Base-by-base conservation (phyloP, 2,797 vertebrate species). In the Basileuterus tristriatus region DNA sequence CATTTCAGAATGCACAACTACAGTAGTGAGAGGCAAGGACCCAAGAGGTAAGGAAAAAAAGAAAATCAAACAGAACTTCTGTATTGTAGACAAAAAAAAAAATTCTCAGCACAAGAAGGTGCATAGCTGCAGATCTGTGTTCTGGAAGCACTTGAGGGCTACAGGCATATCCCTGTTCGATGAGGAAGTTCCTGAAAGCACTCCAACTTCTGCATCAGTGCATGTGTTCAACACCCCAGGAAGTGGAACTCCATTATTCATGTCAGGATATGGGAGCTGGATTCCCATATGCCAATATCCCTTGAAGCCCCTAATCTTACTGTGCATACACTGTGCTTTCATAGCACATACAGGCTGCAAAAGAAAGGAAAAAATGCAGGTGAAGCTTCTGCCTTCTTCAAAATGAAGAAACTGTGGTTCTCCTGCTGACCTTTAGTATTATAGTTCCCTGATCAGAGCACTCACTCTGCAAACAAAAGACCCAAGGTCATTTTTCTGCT, bases 401-500 rank as follows among this genome's bases (percentile, higher is more conserved):
- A 83, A 87, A 80, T 80, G 53, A 75, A 89, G 68, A 77, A 89
- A 92, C 43, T 43, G 9, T 80, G 18, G 20, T 72, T 74, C 46
- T 95, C 68, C 69, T 75, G 53, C 46, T 85, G 49, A 91, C 72
- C 85, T 91, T 83, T 62, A n/a, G 13, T 88, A 71, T 87, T 91
- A 68, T 3, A 83, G 62, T 64, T 93, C 29, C 46, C n/a, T 81
- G 43, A 86, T 89, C 72, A 89, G 76, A 80, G 41, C 15, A 71
- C 18, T 92, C 2, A 2, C 46, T 87, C 75, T 53, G 68, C 82
- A 94, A 94, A 94, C 71, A 85, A 49, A 74, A 93, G 71, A 83
- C 41, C 46, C 60, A 79, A 87, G 78, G 87, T 92, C 68, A 74
- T 91, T 93, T 85, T 92, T 94, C 60, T 85, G 67, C 91, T 92